These are phyloP conservation scores for Chelonus formosanus DNA, from an alignment of 2,888 invertebrate species.

Conservation along the genomic window DNA sequence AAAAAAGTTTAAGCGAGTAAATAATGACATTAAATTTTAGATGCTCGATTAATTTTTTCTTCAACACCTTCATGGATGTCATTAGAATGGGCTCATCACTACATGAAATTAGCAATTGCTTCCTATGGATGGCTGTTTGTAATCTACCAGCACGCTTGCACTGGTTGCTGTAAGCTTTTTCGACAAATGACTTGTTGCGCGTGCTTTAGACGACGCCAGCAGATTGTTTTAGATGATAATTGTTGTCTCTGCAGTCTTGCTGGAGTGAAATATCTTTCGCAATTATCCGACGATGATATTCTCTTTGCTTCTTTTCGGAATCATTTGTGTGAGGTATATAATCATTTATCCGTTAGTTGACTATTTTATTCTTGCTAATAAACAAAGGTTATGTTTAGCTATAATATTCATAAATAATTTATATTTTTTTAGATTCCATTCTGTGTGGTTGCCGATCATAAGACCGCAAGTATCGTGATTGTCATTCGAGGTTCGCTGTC, in stretches of 20 bases:
- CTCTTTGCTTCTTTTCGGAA: slow-evolving; percentile 88
- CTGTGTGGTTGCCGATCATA: slow-evolving; percentile 85
- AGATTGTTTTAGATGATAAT: slow-evolving; percentile 84
- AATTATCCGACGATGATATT: slow-evolving; percentile 79
- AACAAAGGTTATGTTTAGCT: not conserved
- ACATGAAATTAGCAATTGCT: slow-evolving; percentile 81
- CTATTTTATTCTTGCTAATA: slow-evolving; percentile 38
- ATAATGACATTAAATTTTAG: slow-evolving; percentile 23
- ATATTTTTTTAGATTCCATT: slow-evolving; percentile 77
- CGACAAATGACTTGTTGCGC: slow-evolving; percentile 76
- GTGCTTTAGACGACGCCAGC: slow-evolving; percentile 70
- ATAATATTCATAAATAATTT: slow-evolving; percentile 16
- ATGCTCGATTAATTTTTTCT: slow-evolving; percentile 27
- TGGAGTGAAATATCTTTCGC: slow-evolving; percentile 82
- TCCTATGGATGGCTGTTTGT: slow-evolving; percentile 91
- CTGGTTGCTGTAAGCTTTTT: slow-evolving; percentile 78
- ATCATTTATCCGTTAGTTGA: slow-evolving; percentile 18
- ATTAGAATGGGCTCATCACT: slow-evolving; percentile 78
- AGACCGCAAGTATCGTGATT: slow-evolving; percentile 80
- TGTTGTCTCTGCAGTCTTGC: slow-evolving; percentile 89
- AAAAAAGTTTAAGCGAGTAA: too few species aligned
- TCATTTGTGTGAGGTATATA: slow-evolving; percentile 78
- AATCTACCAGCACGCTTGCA: slow-evolving; percentile 78
- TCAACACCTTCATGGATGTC: slow-evolving; percentile 83
- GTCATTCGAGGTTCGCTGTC: slow-evolving; percentile 88